Evolutionary conservation across 2,888 invertebrate species (phyloP).

Genomic region (Agonopterix alstromeriana): DNA sequence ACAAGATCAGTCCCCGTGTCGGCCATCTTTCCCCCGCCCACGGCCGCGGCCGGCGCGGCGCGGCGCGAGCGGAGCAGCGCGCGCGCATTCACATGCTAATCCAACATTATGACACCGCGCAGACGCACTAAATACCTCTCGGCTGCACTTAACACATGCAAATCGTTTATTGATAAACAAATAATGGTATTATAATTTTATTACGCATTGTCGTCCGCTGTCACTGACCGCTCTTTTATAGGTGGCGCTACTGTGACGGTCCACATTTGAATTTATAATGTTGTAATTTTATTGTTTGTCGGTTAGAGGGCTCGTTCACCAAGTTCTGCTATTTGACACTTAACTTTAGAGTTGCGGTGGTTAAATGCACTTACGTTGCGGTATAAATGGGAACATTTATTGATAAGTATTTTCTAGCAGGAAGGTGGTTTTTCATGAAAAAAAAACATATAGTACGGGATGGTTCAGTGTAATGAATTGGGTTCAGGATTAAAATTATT

Average conservation of each 20-base stretch:
- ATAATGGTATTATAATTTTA: constrained; percentile 67
- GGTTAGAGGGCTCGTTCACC: too few species aligned
- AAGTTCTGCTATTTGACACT: too few species aligned
- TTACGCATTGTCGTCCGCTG: constrained; percentile 52
- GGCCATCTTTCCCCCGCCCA: constrained; percentile 11
- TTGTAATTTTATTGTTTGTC: constrained; percentile 38
- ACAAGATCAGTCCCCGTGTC: constrained; percentile 7
- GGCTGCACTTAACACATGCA: constrained; percentile 63
- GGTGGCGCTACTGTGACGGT: constrained; percentile 36
- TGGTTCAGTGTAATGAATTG: too few species aligned
- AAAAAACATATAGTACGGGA: too few species aligned
- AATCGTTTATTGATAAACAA: constrained; percentile 70
- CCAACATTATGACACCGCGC: constrained; percentile 32
- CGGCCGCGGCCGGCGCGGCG: constrained; percentile 7
- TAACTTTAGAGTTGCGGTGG: too few species aligned
- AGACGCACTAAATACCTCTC: constrained; percentile 30
- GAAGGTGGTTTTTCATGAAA: too few species aligned
- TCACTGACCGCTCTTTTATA: constrained; percentile 45
- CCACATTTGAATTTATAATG: constrained; percentile 55
- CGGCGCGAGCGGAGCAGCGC: constrained; percentile 20
- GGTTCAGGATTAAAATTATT: too few species aligned
- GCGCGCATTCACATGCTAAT: constrained; percentile 57
- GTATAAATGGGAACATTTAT: too few species aligned
- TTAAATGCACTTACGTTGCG: too few species aligned
- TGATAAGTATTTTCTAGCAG: too few species aligned